These are phyloP conservation scores for Muscidifurax raptorellus DNA, from an alignment of 1,140 invertebrate genomes.

Conservation along the genomic window DNA sequence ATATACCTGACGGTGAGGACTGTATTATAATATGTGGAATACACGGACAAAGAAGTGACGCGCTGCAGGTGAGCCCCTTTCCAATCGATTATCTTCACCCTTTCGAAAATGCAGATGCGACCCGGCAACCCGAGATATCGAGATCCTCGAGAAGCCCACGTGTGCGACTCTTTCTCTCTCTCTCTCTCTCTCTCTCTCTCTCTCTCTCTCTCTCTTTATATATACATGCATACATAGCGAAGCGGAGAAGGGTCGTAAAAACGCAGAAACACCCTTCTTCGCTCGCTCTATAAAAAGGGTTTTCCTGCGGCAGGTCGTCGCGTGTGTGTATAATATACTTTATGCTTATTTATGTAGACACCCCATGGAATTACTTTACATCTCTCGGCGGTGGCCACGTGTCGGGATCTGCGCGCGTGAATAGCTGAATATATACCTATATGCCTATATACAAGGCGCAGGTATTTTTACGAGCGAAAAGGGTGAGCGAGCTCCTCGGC, in stretches of 20 bases:
- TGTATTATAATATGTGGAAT: not conserved
- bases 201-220: too few relatives aligned
- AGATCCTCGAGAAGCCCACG: not conserved
- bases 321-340: constrained; percentile 52
- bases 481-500: constrained; percentile 24
- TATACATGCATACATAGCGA: not conserved
- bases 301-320: constrained; percentile 59
- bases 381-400: constrained; percentile 55
- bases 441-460: not conserved
- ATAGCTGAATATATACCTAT: constrained; percentile 48
- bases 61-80: not conserved
- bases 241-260: constrained; percentile 34
- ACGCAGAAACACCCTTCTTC: constrained; percentile 54
- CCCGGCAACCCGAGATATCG: constrained; percentile 10
- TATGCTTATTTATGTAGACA: constrained; percentile 71
- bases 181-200: too few relatives aligned
- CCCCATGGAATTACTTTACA: constrained; percentile 62
- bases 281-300: constrained; percentile 58
- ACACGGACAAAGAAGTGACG: not conserved
- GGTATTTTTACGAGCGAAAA: constrained; percentile 37
- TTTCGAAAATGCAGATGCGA: constrained; percentile 65
- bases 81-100: constrained; percentile 70
- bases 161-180: too few relatives aligned
- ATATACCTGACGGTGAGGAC: not conserved
- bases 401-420: constrained; percentile 56